Evolutionary conservation across 2,888 invertebrate genomes (phyloP), one percentile per base, ranked within the genome.

Genomic region (Microplitis manilae): DNA sequence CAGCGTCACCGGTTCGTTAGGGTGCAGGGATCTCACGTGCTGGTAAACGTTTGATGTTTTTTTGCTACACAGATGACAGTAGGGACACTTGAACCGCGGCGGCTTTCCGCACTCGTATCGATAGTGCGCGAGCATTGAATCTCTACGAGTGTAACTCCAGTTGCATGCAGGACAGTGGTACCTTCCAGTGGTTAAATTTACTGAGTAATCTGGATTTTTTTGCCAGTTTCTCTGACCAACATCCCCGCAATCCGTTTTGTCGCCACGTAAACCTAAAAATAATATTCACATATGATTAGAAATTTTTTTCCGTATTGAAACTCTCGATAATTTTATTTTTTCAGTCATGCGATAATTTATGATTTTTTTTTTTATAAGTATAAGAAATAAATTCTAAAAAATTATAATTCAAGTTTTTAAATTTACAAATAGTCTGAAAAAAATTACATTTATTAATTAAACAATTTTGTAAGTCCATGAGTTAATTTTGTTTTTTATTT

Each of bases 51-150:
- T 88, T 9, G 87, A 88, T 1, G 85, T 84, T 81, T 88, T 88
- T 81, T 88, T 88, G 81, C 87, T 87, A 81, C 85, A 84, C 75
- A 86, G 82, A 6, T 82, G 70, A 77, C 90, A 90, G 64, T 89
- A 86, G 6, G 89, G 88, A 71, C 90, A 90, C 77, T 86, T 85
- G 83, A 86, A 90, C 20, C 88, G 84, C 7, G 90, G 89, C 13
- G 87, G 86, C 81, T 87, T 86, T 20, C 89, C 89, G 77, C 90
- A 90, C 80, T 90, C 90, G 84, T 89, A 88, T 59, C 90, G 86
- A 79, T 84, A 87, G 80, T 90, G 90, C 50, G 87, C 86, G 81
- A 88, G 80, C 87, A 90, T 88, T 41, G 89, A 88, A 82, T 88
- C 87, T 40, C 88, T 85, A 68, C 88, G 86, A 30, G 87, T 85